Conservation (phyloP, 2,797 vertebrate species). For the Chlorospingus semifuscus region DNA sequence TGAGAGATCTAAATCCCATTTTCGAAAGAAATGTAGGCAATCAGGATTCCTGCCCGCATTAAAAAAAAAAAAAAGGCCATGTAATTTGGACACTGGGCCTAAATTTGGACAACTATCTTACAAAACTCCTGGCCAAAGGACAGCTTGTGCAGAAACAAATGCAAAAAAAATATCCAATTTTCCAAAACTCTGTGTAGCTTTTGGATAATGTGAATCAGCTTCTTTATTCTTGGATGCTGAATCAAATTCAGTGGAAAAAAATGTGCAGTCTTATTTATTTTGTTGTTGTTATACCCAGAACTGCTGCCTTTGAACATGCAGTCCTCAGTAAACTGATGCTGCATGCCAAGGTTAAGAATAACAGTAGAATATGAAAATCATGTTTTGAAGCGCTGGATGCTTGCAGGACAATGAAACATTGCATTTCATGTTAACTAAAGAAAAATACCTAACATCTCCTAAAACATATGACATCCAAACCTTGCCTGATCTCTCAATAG, state of each 20-base stretch:
- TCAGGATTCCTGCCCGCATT: not conserved
- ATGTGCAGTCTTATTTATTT: constrained; percentile 29
- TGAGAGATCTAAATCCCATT: not conserved
- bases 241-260: constrained; percentile 55
- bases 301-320: constrained; percentile 34
- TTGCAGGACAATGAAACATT: not conserved
- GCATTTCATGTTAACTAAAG: not conserved
- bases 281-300: not conserved
- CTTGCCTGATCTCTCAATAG: not conserved
- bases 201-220: constrained; percentile 52
- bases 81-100: constrained; percentile 13
- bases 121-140: constrained; percentile 1
- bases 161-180: constrained; percentile 14
- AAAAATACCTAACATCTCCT: not conserved
- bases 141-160: constrained; percentile 8
- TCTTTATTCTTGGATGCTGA: constrained; percentile 39
- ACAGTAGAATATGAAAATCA: not conserved
- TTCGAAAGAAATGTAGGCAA: not conserved
- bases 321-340: not conserved
- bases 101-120: constrained; percentile 35
- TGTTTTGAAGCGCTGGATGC: not conserved
- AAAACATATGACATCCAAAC: not conserved
- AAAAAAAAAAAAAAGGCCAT: not conserved
- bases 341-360: not conserved
- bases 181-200: constrained; percentile 42